Evolutionary conservation across 2,888 invertebrate species (phyloP).

Genomic region (Amorpha juglandis): DNA sequence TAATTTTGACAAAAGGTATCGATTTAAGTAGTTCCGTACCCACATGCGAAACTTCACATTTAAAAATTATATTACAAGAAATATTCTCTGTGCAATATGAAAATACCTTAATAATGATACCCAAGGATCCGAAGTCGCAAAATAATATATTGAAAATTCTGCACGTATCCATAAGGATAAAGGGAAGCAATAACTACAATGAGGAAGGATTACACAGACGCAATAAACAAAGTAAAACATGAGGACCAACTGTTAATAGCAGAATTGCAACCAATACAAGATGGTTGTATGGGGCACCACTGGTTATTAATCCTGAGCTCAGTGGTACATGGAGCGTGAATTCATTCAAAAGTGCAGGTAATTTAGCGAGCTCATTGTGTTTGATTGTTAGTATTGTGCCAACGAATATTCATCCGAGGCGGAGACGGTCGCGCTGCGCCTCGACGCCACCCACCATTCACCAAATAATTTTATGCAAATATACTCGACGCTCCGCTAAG

Average conservation of each 20-base stretch:
- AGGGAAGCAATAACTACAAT: no score
- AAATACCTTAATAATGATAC: no score
- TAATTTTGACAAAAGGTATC: not conserved
- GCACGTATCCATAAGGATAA: no score
- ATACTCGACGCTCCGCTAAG: constrained; percentile 29
- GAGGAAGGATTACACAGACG: not conserved
- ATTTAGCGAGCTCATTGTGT: constrained; percentile 44
- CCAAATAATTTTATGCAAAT: constrained; percentile 38
- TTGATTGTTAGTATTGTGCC: constrained; percentile 42
- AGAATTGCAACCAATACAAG: constrained; percentile 3
- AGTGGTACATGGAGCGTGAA: constrained; percentile 23
- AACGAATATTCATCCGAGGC: constrained; percentile 36
- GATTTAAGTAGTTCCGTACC: not conserved
- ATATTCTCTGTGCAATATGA: no score
- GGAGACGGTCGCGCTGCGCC: constrained; percentile 28
- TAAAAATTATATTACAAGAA: no score
- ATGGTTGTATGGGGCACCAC: constrained; percentile 9
- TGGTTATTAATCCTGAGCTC: constrained; percentile 27
- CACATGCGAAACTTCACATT: no score
- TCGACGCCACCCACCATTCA: constrained; percentile 30
- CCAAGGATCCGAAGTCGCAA: no score
- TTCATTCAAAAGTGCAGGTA: constrained; percentile 42
- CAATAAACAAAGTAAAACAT: constrained; percentile 13
- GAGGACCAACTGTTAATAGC: not conserved
- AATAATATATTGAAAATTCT: no score